A percentile compares a stretch with the other conserved stretches of the same genome.
phyloP scores from a whole-genome alignment of 2,888 invertebrate species.

The Hermaeophaga mercurialis region DNA sequence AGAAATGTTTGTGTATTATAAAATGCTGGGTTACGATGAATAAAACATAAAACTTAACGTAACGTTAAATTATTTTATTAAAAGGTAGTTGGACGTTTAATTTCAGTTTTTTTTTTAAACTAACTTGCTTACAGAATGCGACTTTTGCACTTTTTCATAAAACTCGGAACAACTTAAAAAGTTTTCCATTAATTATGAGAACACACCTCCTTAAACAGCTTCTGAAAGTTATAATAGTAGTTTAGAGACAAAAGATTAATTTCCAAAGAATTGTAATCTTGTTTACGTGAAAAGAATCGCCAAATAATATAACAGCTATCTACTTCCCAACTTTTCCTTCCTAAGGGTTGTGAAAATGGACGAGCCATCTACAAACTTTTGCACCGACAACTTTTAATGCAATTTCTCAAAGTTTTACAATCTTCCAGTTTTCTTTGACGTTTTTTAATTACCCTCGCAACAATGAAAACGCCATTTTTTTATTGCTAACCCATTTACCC shows the following conservation, averaged over 20 bases:
- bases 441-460: constrained; percentile 24
- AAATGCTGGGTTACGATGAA: no score
- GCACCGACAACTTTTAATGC: constrained; percentile 32
- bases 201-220: constrained; percentile 14
- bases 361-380: constrained; percentile 23
- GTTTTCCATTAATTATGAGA: constrained; percentile 11
- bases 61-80: no score
- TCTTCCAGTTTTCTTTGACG: constrained; percentile 28
- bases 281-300: constrained; percentile 39
- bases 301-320: constrained; percentile 35
- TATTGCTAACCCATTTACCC: constrained; percentile 8
- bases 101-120: no score
- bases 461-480: constrained; percentile 10
- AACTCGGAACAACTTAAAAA: background rate
- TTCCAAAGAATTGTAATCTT: constrained; percentile 38
- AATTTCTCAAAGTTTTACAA: constrained; percentile 29
- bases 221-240: constrained; percentile 35
- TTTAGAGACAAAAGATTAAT: constrained; percentile 38
- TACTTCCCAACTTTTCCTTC: constrained; percentile 30
- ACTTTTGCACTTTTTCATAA: background rate
- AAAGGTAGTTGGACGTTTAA: no score
- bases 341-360: constrained; percentile 31
- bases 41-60: no score
- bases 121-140: no score
- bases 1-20: no score